Conservation (phyloP, 2,113 vertebrate genomes). For the Meles meles region DNA sequence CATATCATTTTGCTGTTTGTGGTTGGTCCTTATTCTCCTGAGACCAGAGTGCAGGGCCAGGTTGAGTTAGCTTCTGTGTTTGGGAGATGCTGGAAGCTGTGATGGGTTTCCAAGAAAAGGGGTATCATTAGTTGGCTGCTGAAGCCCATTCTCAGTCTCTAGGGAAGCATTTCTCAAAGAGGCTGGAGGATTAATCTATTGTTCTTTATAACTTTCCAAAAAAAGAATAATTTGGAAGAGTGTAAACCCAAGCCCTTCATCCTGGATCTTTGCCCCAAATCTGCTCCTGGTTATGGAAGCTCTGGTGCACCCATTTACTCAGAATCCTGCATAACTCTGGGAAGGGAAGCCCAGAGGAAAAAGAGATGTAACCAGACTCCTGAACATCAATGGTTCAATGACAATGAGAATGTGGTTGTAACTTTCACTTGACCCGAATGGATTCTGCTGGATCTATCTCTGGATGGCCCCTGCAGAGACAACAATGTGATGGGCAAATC, state of each 20-base stretch:
- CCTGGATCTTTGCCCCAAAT: not conserved
- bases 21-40: not conserved
- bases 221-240: not conserved
- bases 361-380: not conserved
- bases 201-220: not conserved
- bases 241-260: not conserved
- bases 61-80: not conserved
- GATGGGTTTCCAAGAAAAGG: not conserved
- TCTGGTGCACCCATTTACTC: not conserved
- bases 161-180: not conserved
- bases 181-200: not conserved
- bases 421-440: not conserved
- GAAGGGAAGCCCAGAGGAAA: accelerated
- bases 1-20: not conserved
- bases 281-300: not conserved
- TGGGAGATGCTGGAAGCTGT: not conserved
- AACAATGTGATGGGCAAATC: accelerated
- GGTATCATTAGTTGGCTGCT: not conserved
- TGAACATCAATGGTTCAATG: accelerated
- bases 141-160: not conserved
- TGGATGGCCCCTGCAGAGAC: accelerated
- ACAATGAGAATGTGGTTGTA: not conserved
- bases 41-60: accelerated
- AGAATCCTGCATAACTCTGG: not conserved
- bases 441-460: not conserved